phyloP scores from a whole-genome alignment of 2,888 invertebrate genomes.

The Vannuccia rotundouncinata region DNA sequence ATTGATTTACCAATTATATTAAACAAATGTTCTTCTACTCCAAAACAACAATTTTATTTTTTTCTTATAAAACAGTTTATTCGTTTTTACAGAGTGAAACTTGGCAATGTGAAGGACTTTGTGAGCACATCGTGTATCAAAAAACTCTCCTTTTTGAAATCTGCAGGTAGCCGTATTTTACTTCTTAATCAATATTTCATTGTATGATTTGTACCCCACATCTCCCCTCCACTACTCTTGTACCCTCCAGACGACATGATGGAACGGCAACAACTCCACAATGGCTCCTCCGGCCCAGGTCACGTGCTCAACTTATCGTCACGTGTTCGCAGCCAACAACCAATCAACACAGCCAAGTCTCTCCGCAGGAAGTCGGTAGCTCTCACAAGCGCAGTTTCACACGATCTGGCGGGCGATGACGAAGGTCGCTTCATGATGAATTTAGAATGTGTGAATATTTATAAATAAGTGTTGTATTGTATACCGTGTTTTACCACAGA shows the following conservation, averaged over 20 bases:
- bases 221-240: not conserved
- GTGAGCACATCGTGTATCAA: not conserved
- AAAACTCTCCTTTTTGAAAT: not conserved
- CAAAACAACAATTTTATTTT: no score
- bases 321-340: not conserved
- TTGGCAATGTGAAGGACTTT: not conserved
- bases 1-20: no score
- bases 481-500: no score
- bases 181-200: not conserved
- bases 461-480: no score
- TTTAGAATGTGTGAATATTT: no score
- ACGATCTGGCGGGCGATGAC: not conserved
- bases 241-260: not conserved
- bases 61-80: no score
- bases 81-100: not conserved
- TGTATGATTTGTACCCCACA: not conserved
- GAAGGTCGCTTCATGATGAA: not conserved
- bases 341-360: not conserved
- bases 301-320: conserved; percentile 3
- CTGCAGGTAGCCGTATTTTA: not conserved
- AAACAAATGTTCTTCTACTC: no score
- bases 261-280: not conserved
- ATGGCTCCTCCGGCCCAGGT: not conserved
- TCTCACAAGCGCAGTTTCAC: not conserved
- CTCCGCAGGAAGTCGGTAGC: conserved; percentile 7